phyloP scores from a whole-genome alignment of 2,113 vertebrate genomes.

The Lepus europaeus region DNA sequence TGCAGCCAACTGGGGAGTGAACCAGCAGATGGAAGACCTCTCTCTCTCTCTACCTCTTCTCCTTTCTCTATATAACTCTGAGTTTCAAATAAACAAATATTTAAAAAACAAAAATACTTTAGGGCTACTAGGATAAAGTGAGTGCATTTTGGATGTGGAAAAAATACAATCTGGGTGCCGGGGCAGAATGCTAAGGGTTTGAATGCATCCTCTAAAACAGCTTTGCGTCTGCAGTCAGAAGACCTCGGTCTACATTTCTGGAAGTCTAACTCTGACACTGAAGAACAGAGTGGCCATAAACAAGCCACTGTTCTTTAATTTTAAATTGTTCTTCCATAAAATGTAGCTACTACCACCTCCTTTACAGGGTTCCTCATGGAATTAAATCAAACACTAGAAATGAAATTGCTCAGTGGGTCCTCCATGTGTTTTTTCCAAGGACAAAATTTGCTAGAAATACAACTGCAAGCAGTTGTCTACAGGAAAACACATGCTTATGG shows the following conservation, averaged over 20 bases:
- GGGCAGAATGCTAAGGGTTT: too few relatives aligned
- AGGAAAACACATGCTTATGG: neutral
- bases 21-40: too few relatives aligned
- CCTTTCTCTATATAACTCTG: too few relatives aligned
- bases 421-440: neutral
- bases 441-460: neutral
- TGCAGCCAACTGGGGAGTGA: too few relatives aligned
- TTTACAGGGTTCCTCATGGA: neutral
- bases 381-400: neutral
- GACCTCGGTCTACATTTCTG: neutral
- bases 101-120: too few relatives aligned
- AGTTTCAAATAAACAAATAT: too few relatives aligned
- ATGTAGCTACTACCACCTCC: neutral
- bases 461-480: neutral
- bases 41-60: too few relatives aligned
- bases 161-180: too few relatives aligned
- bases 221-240: neutral
- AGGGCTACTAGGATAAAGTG: too few relatives aligned
- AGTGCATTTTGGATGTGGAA: too few relatives aligned
- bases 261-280: neutral
- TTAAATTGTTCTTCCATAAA: constrained; percentile 27
- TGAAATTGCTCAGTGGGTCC: neutral
- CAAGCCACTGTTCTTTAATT: neutral
- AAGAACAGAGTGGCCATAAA: neutral
- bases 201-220: too few relatives aligned